Conservation (phyloP, 2,113 vertebrate species). For the Myxocyprinus asiaticus region DNA sequence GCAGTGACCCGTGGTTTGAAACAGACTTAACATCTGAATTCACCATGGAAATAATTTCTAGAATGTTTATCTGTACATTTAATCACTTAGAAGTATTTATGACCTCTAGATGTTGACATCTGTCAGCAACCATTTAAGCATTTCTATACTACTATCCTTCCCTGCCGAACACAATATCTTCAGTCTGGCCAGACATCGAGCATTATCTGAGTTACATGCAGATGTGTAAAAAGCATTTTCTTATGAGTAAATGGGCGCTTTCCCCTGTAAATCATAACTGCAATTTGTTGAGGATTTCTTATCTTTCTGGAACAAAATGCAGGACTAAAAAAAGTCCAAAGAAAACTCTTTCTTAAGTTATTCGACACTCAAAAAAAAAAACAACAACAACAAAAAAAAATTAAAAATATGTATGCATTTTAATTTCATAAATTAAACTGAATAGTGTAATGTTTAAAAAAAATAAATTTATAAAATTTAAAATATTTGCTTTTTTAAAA, state of each 20-base stretch:
- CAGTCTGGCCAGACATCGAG: background rate
- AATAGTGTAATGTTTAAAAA: too few relatives aligned
- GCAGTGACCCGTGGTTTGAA: background rate
- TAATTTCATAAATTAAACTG: too few relatives aligned
- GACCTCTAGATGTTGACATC: background rate
- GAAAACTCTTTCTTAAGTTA: too few relatives aligned
- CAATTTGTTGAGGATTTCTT: background rate
- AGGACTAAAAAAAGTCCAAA: too few relatives aligned
- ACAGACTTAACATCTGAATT: background rate
- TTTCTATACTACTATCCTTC: background rate
- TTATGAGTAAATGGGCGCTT: too few relatives aligned
- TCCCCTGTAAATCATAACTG: background rate
- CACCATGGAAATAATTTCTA: background rate
- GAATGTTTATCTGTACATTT: background rate
- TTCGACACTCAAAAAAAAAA: too few relatives aligned
- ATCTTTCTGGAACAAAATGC: too few relatives aligned
- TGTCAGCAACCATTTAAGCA: conserved; percentile 2
- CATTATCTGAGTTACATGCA: background rate
- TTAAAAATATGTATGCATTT: too few relatives aligned
- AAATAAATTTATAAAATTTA: too few relatives aligned
- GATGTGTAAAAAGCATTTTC: too few relatives aligned
- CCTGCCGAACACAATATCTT: conserved; percentile 1
- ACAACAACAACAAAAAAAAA: too few relatives aligned
- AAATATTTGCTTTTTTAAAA: too few relatives aligned
- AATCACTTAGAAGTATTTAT: background rate